Conservation (phyloP, 2,113 vertebrate species). For the Gnathonemus longibarbis region DNA sequence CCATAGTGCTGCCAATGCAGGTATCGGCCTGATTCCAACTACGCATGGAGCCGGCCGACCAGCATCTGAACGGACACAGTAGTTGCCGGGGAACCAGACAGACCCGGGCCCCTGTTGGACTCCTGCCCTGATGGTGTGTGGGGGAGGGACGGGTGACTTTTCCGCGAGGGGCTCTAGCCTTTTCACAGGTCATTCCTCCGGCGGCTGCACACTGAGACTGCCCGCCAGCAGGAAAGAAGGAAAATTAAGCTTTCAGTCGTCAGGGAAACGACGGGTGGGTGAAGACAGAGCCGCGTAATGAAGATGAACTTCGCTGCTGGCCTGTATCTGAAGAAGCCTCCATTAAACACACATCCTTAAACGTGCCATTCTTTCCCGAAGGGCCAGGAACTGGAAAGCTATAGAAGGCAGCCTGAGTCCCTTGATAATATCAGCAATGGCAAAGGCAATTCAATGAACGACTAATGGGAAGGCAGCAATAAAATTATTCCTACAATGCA, state of each 20-base stretch:
- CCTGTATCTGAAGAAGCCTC: not conserved
- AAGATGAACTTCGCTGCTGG: not conserved
- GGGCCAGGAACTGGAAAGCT: no score
- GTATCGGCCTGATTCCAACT: not conserved
- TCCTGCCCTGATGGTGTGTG: not conserved
- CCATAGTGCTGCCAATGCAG: not conserved
- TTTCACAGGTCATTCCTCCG: not conserved
- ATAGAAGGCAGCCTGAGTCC: not conserved
- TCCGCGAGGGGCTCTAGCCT: not conserved
- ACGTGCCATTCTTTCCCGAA: not conserved
- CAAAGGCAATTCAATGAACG: conserved; percentile 1
- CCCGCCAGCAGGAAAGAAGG: not conserved
- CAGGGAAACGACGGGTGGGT: not conserved
- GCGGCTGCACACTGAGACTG: not conserved
- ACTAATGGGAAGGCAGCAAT: not conserved
- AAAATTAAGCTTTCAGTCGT: conserved; percentile 1
- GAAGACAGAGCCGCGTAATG: not conserved
- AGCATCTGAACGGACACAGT: not conserved
- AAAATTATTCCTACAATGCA: not conserved
- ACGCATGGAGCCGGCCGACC: not conserved
- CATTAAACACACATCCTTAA: conserved; percentile 7
- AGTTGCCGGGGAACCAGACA: not conserved
- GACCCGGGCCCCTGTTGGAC: no score
- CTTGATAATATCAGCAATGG: not conserved
- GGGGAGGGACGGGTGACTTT: not conserved